A percentile compares a stretch with the other conserved stretches of the same genome.
These are phyloP conservation scores for Campylomormyrus numenius DNA, from an alignment of 2,113 vertebrate genomes.

Conservation along the genomic window DNA sequence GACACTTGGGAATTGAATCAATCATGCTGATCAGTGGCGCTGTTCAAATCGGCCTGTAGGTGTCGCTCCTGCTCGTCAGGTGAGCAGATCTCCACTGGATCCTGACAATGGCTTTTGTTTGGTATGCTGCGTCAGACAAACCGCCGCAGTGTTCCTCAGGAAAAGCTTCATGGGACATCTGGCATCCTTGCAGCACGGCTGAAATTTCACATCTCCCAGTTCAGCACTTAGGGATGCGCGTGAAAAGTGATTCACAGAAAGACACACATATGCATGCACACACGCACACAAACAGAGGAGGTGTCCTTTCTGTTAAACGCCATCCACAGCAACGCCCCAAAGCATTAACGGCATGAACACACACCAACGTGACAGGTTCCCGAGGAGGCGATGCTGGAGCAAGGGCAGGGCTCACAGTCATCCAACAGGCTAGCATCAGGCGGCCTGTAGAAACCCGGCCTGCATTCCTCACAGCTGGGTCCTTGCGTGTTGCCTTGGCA, in stretches of 20 bases:
- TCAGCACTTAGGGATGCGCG: background rate
- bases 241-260: background rate
- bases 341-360: constrained; percentile 21
- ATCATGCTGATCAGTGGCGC: background rate
- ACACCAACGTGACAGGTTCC: constrained; percentile 69
- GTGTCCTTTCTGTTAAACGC: background rate
- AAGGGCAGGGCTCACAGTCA: constrained; percentile 65
- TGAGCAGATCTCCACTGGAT: background rate
- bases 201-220: background rate
- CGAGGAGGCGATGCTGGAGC: constrained; percentile 67
- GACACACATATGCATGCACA: background rate
- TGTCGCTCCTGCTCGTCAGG: background rate
- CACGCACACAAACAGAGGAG: background rate
- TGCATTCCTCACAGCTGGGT: constrained; percentile 65
- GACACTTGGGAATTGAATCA: background rate
- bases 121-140: background rate
- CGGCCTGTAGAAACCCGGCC: constrained; percentile 58
- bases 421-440: constrained; percentile 23
- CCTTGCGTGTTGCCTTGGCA: constrained; percentile 71
- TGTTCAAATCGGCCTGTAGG: background rate
- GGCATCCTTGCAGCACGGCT: background rate
- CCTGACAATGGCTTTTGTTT: background rate
- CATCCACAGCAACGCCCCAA: background rate
- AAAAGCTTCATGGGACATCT: background rate
- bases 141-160: background rate